phyloP scores from a whole-genome alignment of 2,113 vertebrate genomes.

The Tragelaphus scriptus region DNA sequence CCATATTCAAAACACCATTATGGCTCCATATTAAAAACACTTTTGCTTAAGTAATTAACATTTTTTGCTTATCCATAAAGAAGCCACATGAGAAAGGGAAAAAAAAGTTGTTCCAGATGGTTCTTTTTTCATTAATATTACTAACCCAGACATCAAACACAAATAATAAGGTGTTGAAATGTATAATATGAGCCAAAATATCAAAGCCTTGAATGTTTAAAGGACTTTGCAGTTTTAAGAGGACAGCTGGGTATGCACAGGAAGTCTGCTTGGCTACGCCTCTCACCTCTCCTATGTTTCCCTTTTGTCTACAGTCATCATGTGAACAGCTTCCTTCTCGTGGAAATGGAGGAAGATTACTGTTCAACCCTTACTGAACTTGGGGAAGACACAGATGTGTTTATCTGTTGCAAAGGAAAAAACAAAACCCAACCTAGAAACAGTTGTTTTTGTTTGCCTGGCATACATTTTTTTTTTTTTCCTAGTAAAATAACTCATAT shows the following conservation, averaged over 20 bases:
- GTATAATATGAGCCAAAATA: neutral
- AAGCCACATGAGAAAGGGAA: neutral
- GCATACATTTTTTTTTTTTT: neutral
- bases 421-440: neutral
- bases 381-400: neutral
- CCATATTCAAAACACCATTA: neutral
- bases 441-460: neutral
- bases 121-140: conserved; percentile 24
- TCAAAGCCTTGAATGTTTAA: conserved; percentile 2
- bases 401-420: neutral
- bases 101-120: neutral
- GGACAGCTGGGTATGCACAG: neutral
- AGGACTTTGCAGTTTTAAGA: neutral
- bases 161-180: conserved; percentile 20
- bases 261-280: neutral
- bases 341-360: neutral
- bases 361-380: neutral
- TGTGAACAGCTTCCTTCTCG: neutral
- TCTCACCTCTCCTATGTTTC: neutral
- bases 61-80: conserved; percentile 38
- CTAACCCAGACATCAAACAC: conserved; percentile 15
- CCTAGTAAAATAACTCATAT: neutral
- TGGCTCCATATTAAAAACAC: neutral
- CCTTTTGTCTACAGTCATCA: neutral
- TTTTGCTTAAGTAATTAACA: conserved; percentile 51